phyloP scores from a whole-genome alignment of 2,888 invertebrate genomes.

The Pterobdella sp. region DNA sequence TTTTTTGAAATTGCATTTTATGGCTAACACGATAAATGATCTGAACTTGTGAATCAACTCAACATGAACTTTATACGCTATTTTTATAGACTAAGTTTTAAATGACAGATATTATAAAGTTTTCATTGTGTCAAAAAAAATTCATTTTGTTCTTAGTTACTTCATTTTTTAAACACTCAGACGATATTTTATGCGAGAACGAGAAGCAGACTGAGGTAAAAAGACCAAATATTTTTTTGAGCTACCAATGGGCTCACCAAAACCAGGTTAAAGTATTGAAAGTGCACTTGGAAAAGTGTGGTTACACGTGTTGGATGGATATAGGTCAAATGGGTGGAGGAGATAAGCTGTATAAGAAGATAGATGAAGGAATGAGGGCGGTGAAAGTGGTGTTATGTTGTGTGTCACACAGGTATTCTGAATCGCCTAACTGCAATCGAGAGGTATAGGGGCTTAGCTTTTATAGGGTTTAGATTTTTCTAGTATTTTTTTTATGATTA shows the following conservation, averaged over 20 bases:
- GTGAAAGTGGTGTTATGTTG: constrained; percentile 45
- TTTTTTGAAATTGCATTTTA: too few species aligned
- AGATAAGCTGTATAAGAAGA: constrained; percentile 48
- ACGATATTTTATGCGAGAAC: too few species aligned
- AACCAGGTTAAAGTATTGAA: constrained; percentile 45
- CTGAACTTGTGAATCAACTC: too few species aligned
- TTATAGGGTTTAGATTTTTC: too few species aligned
- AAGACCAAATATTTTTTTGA: constrained; percentile 41
- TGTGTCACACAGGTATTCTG: constrained; percentile 46
- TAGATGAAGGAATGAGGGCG: constrained; percentile 45
- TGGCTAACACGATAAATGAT: too few species aligned
- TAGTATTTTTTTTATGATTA: too few species aligned
- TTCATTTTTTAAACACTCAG: too few species aligned
- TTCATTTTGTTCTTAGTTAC: too few species aligned
- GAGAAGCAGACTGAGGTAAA: constrained; percentile 37
- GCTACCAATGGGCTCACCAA: constrained; percentile 49
- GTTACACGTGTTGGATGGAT: constrained; percentile 49
- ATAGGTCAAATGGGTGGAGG: constrained; percentile 51
- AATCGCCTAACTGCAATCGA: constrained; percentile 49
- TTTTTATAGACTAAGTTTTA: too few species aligned
- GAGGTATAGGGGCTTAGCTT: constrained; percentile 40
- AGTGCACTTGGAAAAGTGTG: constrained; percentile 46
- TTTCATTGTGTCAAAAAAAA: too few species aligned
- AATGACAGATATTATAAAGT: too few species aligned
- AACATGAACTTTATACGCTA: too few species aligned